These are phyloP conservation scores for Pelecanus crispus DNA, from an alignment of 2,113 vertebrate species.

Conservation along the genomic window DNA sequence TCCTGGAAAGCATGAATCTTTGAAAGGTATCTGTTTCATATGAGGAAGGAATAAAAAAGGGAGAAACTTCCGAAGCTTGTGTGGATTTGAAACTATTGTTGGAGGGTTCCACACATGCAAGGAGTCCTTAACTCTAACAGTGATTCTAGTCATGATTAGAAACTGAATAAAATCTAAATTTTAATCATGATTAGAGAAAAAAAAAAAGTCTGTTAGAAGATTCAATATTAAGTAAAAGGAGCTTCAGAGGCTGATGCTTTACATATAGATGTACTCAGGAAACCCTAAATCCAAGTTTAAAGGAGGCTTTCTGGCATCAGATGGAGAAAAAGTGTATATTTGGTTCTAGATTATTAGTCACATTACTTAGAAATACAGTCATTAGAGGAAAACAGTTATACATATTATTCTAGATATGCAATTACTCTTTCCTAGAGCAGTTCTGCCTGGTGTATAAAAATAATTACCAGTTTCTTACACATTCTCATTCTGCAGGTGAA, in stretches of 20 bases:
- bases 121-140: neutral
- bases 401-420: neutral
- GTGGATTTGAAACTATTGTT: neutral
- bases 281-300: neutral
- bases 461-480: neutral
- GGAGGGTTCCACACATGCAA: neutral
- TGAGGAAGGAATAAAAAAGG: neutral
- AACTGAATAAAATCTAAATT: neutral
- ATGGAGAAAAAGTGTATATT: neutral
- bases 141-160: neutral
- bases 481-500: neutral
- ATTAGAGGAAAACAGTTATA: neutral
- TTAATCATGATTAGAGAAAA: neutral
- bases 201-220: neutral
- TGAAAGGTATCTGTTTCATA: neutral
- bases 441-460: neutral
- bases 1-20: neutral
- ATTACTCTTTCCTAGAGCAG: neutral
- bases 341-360: neutral
- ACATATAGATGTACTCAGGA: neutral
- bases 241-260: neutral
- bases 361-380: neutral
- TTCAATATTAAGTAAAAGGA: neutral
- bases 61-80: neutral
- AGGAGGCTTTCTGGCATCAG: neutral